A percentile compares a stretch with the other conserved stretches of the same genome.
Conservation (phyloP, 2,888 invertebrate genomes). For the Saturnia pavonia region DNA sequence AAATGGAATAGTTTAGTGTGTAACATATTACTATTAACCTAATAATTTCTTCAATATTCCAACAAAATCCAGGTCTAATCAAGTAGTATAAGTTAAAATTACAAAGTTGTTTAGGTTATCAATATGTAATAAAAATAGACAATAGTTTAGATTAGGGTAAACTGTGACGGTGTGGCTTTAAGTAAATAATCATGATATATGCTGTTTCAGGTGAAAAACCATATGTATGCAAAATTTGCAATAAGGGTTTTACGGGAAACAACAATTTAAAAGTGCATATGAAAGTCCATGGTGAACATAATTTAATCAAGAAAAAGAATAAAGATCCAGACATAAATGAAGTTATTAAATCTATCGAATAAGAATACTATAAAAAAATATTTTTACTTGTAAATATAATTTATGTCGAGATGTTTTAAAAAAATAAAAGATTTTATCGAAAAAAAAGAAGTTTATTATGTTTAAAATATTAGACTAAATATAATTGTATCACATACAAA, state of each 20-base stretch:
- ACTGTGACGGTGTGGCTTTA: too few species aligned
- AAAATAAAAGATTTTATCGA: constrained; percentile 34
- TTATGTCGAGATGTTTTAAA: background rate
- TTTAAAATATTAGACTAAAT: constrained; percentile 64
- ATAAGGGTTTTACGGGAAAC: constrained; percentile 63
- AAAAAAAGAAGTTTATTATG: constrained; percentile 51
- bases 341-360: constrained; percentile 15
- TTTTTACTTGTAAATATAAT: background rate
- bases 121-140: background rate
- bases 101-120: too few species aligned
- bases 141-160: background rate
- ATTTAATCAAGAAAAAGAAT: constrained; percentile 48
- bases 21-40: too few species aligned
- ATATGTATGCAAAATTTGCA: constrained; percentile 65
- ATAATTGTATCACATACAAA: constrained; percentile 78
- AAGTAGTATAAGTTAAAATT: too few species aligned
- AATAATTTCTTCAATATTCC: too few species aligned
- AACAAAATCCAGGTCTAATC: too few species aligned
- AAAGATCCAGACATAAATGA: constrained; percentile 27
- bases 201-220: constrained; percentile 58
- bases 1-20: too few species aligned
- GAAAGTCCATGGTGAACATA: constrained; percentile 67
- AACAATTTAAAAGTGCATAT: constrained; percentile 71
- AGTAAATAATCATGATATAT: background rate
- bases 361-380: background rate